phyloP scores from a whole-genome alignment of 92 coral and sea anemone genomes.

The Epizoanthus scotinus region DNA sequence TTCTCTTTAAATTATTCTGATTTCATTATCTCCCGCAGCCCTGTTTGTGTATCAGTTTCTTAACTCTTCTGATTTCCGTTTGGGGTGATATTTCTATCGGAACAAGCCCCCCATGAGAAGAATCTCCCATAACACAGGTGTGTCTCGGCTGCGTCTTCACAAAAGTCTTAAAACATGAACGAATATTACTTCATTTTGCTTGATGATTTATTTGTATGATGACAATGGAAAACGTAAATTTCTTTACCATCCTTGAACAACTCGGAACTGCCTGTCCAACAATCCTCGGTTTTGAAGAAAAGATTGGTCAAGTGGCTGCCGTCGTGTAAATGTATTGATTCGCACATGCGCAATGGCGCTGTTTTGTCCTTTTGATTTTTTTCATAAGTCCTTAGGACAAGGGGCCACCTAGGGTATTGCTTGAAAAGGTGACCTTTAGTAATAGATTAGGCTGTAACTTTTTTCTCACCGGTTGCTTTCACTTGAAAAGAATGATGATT shows the following conservation, averaged over 20 bases:
- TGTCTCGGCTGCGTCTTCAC: slow-evolving; percentile 67
- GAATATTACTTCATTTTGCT: slow-evolving; percentile 76
- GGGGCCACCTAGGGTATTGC: slow-evolving; percentile 5
- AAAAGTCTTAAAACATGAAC: slow-evolving; percentile 81
- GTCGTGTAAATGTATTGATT: not conserved
- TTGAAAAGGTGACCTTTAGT: slow-evolving; percentile 23
- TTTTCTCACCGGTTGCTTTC: slow-evolving; percentile 7
- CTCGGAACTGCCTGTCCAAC: slow-evolving; percentile 59
- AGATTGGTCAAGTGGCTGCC: slow-evolving; percentile 20
- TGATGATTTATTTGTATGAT: slow-evolving; percentile 83
- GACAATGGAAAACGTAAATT: slow-evolving; percentile 63
- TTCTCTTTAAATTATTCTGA: slow-evolving; percentile 64
- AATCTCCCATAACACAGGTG: slow-evolving; percentile 69
- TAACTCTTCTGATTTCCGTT: slow-evolving; percentile 70
- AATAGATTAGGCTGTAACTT: not conserved
- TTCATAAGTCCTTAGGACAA: not conserved
- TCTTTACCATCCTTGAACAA: slow-evolving; percentile 36
- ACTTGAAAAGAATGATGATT: slow-evolving; percentile 4
- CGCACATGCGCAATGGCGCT: slow-evolving; percentile 24
- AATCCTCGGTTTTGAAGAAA: slow-evolving; percentile 39
- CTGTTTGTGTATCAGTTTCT: slow-evolving; percentile 85
- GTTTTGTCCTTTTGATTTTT: slow-evolving; percentile 22
- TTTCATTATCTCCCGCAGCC: slow-evolving; percentile 67
- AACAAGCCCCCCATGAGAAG: slow-evolving; percentile 76
- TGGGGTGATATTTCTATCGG: slow-evolving; percentile 58